These are phyloP conservation scores for crab-eating macaque (Macaca fascicularis) DNA, from an alignment of 2,113 vertebrate genomes.

Conservation along the genomic window DNA sequence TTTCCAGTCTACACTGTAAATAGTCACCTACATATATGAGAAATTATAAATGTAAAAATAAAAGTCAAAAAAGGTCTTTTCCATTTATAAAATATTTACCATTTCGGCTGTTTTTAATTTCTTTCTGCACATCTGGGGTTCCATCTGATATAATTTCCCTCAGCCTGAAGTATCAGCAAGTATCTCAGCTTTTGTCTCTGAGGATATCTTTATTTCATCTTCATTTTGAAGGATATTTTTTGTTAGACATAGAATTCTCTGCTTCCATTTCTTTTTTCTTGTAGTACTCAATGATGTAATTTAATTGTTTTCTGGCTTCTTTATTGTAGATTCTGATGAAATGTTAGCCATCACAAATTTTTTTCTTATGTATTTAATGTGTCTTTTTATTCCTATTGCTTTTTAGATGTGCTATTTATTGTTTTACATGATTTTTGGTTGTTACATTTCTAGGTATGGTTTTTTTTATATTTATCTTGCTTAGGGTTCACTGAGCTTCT, in stretches of 20 bases:
- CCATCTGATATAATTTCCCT: neutral
- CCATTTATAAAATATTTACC: neutral
- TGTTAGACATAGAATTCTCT: neutral
- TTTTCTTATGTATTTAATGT: neutral
- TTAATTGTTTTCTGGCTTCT: neutral
- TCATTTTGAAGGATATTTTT: neutral
- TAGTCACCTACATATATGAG: neutral
- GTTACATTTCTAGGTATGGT: neutral
- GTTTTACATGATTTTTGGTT: neutral
- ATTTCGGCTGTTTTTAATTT: neutral
- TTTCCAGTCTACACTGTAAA: neutral
- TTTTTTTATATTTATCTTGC: neutral
- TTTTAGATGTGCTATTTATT: neutral
- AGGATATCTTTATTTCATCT: neutral
- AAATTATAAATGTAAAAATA: neutral
- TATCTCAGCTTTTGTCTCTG: neutral
- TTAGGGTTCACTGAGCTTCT: neutral
- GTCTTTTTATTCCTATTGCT: neutral
- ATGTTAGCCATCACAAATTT: neutral
- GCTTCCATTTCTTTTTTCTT: neutral
- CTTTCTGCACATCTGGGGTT: neutral
- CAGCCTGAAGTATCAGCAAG: neutral
- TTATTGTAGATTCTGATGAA: neutral
- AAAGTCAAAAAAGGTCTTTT: neutral
- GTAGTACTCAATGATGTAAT: neutral